These are phyloP conservation scores for Octodonta nipae DNA, from an alignment of 2,888 invertebrate species.

Conservation along the genomic window DNA sequence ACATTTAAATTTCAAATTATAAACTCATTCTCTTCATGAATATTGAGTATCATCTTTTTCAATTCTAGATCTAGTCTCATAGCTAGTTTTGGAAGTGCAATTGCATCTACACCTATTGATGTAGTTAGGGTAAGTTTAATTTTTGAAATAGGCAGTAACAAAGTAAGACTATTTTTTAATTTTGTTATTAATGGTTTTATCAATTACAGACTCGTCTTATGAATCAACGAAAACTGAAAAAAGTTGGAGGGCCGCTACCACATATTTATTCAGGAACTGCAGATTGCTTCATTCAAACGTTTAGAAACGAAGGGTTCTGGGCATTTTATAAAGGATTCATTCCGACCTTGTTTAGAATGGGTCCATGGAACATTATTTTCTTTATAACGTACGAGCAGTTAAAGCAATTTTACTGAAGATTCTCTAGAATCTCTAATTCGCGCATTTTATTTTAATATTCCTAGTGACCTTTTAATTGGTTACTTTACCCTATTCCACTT, in stretches of 20 bases:
- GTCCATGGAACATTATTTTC: conserved; percentile 95
- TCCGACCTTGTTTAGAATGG: conserved; percentile 90
- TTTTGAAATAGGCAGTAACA: conserved; percentile 2
- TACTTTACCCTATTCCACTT: too few relatives aligned
- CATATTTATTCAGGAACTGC: conserved; percentile 68
- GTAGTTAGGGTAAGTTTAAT: conserved; percentile 64
- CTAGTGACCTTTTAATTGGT: too few relatives aligned
- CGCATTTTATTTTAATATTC: too few relatives aligned
- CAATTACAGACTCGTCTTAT: conserved; percentile 79
- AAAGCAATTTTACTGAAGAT: conserved; percentile 57
- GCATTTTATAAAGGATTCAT: conserved; percentile 91
- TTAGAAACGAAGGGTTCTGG: conserved; percentile 70
- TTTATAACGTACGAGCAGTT: conserved; percentile 88
- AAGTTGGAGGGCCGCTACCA: conserved; percentile 39
- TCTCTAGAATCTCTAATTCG: too few relatives aligned
- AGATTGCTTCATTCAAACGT: conserved; percentile 58
- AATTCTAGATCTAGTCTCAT: conserved; percentile 70
- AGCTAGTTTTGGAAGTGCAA: conserved; percentile 82
- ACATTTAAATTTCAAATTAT: too few relatives aligned
- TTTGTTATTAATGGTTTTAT: too few relatives aligned
- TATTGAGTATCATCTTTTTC: neutral
- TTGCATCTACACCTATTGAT: conserved; percentile 89
- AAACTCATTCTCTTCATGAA: neutral
- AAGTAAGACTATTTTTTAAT: too few relatives aligned
- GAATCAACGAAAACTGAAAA: conserved; percentile 65